Evolutionary conservation across 2,888 invertebrate species (phyloP).

Genomic region (Ectemnius lituratus): DNA sequence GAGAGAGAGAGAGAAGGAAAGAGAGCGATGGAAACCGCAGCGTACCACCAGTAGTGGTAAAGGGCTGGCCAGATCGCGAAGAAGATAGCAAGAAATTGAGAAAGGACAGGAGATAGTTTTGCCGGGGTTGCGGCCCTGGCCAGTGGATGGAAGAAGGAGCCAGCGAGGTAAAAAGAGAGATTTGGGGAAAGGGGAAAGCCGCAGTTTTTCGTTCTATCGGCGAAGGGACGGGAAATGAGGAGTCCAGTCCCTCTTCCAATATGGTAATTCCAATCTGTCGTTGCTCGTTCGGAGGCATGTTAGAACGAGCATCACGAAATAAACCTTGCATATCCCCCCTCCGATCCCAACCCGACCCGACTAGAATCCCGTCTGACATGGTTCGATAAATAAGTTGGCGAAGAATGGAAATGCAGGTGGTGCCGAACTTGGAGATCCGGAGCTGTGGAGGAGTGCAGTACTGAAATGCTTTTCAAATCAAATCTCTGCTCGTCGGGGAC

Average conservation of each 20-base stretch:
- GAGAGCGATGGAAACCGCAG: background rate
- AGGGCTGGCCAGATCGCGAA: constrained; percentile 17
- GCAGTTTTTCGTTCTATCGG: constrained; percentile 20
- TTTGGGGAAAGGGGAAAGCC: constrained; percentile 45
- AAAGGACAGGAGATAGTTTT: constrained; percentile 36
- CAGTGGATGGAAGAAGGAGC: constrained; percentile 29
- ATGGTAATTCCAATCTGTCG: constrained; percentile 74
- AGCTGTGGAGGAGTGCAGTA: background rate
- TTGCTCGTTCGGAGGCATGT: constrained; percentile 52
- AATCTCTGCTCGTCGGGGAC: background rate
- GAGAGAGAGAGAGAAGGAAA: background rate
- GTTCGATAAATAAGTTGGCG: background rate
- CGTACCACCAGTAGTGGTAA: background rate
- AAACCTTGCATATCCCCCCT: constrained; percentile 26
- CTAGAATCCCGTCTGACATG: background rate
- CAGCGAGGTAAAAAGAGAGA: constrained; percentile 27
- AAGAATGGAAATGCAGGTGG: background rate
- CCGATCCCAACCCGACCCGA: background rate
- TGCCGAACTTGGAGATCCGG: background rate
- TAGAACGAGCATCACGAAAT: constrained; percentile 28
- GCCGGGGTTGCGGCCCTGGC: constrained; percentile 14
- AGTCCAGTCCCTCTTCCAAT: constrained; percentile 65
- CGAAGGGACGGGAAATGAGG: constrained; percentile 67
- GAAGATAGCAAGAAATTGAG: constrained; percentile 17
- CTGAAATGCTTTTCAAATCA: constrained; percentile 4